These are phyloP conservation scores for Maniola hyperantus DNA, from an alignment of 2,888 invertebrate species.

Conservation along the genomic window DNA sequence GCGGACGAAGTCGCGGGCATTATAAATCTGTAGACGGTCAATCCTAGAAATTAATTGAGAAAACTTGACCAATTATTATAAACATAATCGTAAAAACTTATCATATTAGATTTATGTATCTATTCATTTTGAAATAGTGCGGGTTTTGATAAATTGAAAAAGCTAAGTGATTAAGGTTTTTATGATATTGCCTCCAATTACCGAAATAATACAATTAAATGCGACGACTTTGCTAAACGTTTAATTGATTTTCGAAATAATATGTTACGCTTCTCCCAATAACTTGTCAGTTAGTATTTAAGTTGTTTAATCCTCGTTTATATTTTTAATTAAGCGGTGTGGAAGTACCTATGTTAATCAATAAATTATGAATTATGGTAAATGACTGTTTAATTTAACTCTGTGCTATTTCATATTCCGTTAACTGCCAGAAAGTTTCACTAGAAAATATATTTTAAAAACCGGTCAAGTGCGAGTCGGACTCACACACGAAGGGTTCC, in stretches of 20 bases:
- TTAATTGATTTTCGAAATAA: conserved; percentile 18
- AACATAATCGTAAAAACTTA: too few species aligned
- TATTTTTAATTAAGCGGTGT: conserved; percentile 14
- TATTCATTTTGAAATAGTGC: too few species aligned
- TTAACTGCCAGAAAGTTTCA: neutral
- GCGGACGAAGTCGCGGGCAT: too few species aligned
- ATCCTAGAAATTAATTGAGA: too few species aligned
- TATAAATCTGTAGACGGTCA: too few species aligned
- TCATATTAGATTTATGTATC: too few species aligned
- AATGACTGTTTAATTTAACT: neutral
- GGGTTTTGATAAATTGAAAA: too few species aligned
- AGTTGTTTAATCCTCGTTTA: conserved; percentile 15
- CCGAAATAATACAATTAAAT: neutral
- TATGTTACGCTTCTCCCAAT: conserved; percentile 38
- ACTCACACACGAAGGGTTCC: too few species aligned
- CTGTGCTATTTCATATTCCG: neutral
- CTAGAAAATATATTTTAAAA: too few species aligned
- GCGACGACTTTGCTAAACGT: neutral
- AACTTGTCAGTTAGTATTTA: conserved; percentile 41
- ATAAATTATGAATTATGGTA: neutral
- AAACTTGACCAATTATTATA: too few species aligned
- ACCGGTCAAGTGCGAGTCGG: too few species aligned
- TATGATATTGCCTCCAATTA: conserved; percentile 1
- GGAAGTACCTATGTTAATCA: conserved; percentile 11
- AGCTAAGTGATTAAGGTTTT: neutral